Evolutionary conservation across 2,797 vertebrate species (phyloP).

Genomic region (Centroberyx gerrardi): DNA sequence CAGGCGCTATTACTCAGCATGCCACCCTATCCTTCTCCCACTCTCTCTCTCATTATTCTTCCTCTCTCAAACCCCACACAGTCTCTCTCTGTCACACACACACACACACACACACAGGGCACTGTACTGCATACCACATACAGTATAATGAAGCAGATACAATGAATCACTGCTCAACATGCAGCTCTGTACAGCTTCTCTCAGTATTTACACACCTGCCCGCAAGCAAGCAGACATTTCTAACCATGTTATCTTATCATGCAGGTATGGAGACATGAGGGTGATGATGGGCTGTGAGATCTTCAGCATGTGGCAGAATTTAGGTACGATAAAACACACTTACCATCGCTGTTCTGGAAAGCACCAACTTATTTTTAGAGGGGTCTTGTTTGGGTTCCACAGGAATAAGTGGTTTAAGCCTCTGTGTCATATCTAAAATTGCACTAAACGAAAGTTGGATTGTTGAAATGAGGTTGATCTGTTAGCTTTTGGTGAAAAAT

Average conservation of each 20-base stretch:
- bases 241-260: constrained; percentile 13
- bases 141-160: constrained; percentile 7
- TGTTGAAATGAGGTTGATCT: no score
- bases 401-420: no score
- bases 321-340: constrained; percentile 86
- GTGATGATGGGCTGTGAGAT: constrained; percentile 99
- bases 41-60: background rate
- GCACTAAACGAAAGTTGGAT: no score
- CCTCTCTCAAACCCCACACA: constrained; percentile 10
- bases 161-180: constrained; percentile 1
- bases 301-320: constrained; percentile 99
- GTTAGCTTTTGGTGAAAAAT: no score
- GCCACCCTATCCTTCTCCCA: background rate
- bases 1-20: background rate
- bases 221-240: background rate
- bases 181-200: background rate
- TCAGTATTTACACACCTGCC: background rate
- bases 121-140: background rate
- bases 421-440: no score
- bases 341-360: background rate
- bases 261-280: constrained; percentile 97
- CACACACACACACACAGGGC: constrained; percentile 13
- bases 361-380: no score
- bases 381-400: no score
- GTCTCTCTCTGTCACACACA: background rate